Evolutionary conservation across 1,140 invertebrate species (phyloP), one percentile per base, ranked within the genome.

Genomic region (Diorhabda sublineata): DNA sequence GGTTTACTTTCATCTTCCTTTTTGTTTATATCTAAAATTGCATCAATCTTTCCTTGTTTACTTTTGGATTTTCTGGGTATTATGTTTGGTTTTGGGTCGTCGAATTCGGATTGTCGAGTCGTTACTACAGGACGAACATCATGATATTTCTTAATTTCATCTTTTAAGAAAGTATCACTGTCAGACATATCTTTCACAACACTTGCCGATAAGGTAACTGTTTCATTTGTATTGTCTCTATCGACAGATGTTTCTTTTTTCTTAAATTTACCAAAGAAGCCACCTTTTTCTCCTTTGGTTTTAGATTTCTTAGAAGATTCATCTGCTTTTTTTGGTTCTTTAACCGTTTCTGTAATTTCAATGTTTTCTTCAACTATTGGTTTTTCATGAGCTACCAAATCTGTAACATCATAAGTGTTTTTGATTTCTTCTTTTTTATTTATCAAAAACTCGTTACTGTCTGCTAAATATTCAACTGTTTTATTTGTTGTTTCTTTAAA

Each of bases 131-230:
- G 66, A 7, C 69, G 62, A 5, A 70, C 69, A 59, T 73, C 71
- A 45, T 73, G 62, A 66, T 73, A 68, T 59, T 58, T 71, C n/a
- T 68, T 47, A 47, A 73, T 56, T 71, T 73, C 67, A 11, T 62
- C 58, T 62, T 59, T 60, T 26, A 73, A 59, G 43, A 70, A 70
- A 8, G 47, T 58, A 41, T 65, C 64, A 57, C 45, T n/a, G 2
- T 62, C 61, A 9, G 42, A 8, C 62, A 41, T 64, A 64, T 43
- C 44, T 45, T 47, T 60, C 4, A 7, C 2, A 41, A 59, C 41
- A 59, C 5, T 11, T 9, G 43, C n/a, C 9, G 9, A 58, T 59
- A 68, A 42, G 42, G 5, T 58, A 26, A 60, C 43, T 45, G 11
- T 45, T 52, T 68, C 8, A 26, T 1, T 6, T 42, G 45, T 42